Evolutionary conservation across 2,888 invertebrate species (phyloP).

Genomic region (Microctonus brassicae): DNA sequence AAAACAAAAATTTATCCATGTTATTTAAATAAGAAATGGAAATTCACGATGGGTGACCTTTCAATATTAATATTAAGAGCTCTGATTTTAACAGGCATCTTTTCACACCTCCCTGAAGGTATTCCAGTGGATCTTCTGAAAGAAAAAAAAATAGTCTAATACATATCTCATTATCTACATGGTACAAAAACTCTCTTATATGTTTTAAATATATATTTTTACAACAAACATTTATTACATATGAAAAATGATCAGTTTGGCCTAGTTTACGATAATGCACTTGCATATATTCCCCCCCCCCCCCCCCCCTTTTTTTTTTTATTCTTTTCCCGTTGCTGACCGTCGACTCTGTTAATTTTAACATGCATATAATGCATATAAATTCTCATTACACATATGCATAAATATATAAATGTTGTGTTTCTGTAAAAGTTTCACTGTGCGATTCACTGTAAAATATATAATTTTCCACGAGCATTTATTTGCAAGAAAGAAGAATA

Average conservation of each 20-base stretch:
- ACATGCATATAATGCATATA: constrained; percentile 22
- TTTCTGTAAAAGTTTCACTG: constrained; percentile 7
- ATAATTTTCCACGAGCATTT: constrained; percentile 17
- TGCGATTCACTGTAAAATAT: constrained; percentile 6
- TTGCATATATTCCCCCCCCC: neutral
- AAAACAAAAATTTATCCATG: no score
- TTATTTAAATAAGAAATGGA: no score
- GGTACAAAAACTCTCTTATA: neutral
- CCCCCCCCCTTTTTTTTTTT: no score
- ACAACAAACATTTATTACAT: constrained; percentile 3
- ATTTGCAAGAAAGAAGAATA: neutral
- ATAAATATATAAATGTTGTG: neutral
- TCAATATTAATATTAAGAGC: no score
- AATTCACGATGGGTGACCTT: no score
- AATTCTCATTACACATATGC: constrained; percentile 3
- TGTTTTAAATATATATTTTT: neutral
- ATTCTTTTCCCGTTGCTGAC: neutral
- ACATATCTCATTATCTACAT: neutral
- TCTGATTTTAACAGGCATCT: no score
- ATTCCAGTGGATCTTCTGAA: no score
- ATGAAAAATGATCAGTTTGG: constrained; percentile 23
- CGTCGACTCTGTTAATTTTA: constrained; percentile 18
- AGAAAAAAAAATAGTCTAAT: no score
- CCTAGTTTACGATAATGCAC: constrained; percentile 19
- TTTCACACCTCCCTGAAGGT: no score